Conservation (phyloP, 2,113 vertebrate species). For the Tricholaema leucomelas region DNA sequence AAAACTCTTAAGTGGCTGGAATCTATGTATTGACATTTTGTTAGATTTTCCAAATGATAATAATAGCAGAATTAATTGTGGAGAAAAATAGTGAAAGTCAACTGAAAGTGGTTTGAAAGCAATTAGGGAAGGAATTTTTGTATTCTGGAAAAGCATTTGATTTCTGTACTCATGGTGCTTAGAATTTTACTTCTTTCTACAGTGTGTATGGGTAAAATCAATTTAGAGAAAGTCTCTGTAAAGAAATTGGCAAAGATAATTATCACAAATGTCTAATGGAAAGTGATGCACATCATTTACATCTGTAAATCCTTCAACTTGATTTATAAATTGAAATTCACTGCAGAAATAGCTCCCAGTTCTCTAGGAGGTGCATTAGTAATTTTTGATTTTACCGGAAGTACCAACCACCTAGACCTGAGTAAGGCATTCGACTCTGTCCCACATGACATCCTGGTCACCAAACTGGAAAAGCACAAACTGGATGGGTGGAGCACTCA, state of each 20-base stretch:
- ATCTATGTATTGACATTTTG: slow-evolving; percentile 10
- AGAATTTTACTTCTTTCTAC: not conserved
- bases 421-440: no score
- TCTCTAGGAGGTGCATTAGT: not conserved
- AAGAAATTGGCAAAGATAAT: not conserved
- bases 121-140: not conserved
- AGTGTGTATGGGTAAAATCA: not conserved
- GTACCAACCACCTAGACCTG: no score
- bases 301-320: not conserved
- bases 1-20: not conserved
- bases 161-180: not conserved
- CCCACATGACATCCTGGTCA: no score
- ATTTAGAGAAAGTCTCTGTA: not conserved
- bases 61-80: not conserved
- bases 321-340: not conserved
- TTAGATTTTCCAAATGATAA: slow-evolving; percentile 25
- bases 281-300: not conserved
- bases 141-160: not conserved
- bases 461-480: no score
- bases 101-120: not conserved
- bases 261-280: not conserved
- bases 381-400: not conserved
- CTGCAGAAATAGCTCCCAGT: not conserved
- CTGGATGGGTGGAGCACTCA: no score
- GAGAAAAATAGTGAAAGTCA: not conserved